These are phyloP conservation scores for Macquaria australasica DNA, from an alignment of 2,113 vertebrate species.

Conservation along the genomic window DNA sequence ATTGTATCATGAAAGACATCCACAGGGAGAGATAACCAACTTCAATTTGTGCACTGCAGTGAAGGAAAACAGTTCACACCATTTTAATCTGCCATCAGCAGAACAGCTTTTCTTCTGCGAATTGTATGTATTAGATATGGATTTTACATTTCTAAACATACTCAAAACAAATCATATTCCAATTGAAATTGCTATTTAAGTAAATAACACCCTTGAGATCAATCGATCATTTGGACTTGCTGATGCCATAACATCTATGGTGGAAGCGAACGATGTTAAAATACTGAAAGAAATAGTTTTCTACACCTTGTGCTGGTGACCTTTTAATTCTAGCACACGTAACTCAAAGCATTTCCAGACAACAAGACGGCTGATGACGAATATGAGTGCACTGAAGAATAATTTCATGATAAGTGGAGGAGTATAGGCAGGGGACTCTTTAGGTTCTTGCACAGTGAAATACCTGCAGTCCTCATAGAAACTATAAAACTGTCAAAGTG, in stretches of 20 bases:
- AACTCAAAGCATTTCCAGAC: neutral
- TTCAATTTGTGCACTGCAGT: constrained; percentile 61
- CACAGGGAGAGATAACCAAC: constrained; percentile 65
- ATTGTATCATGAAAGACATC: constrained; percentile 75
- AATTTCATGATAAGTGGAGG: constrained; percentile 25
- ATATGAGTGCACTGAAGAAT: constrained; percentile 20
- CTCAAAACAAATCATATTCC: neutral
- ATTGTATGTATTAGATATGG: neutral
- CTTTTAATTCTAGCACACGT: constrained; percentile 5
- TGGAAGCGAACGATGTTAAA: neutral
- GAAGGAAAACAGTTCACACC: constrained; percentile 50
- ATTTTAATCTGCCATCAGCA: constrained; percentile 21
- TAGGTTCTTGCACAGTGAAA: constrained; percentile 37
- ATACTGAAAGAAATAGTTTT: neutral
- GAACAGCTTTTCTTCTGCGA: constrained; percentile 1
- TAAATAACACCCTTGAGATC: neutral
- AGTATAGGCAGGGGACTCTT: neutral
- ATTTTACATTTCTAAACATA: constrained; percentile 8
- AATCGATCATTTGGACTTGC: neutral
- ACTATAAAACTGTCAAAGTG: constrained; percentile 68
- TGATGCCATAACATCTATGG: neutral
- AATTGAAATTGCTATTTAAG: neutral
- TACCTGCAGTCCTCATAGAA: constrained; percentile 58
- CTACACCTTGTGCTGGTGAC: neutral
- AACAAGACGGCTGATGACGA: constrained; percentile 42